These are phyloP conservation scores for Phasia obesa DNA, from an alignment of 2,888 invertebrate genomes.

Conservation along the genomic window DNA sequence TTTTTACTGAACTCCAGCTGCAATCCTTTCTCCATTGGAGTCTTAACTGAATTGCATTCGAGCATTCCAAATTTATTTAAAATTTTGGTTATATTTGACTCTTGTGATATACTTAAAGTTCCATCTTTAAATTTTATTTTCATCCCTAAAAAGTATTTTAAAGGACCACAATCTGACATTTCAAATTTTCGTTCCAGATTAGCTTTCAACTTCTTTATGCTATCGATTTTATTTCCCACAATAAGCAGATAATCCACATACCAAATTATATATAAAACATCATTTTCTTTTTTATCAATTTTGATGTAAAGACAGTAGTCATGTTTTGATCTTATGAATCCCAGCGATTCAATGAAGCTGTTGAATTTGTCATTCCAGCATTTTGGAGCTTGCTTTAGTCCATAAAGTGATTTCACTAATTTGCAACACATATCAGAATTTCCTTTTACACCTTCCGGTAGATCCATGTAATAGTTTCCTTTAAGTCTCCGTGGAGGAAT, in stretches of 20 bases:
- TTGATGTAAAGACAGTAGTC: conserved; percentile 45
- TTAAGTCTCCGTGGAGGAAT: conserved; percentile 42
- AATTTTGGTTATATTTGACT: not conserved
- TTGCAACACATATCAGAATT: conserved; percentile 1
- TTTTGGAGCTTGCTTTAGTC: not conserved
- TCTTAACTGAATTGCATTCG: not conserved
- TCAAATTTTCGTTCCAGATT: conserved; percentile 13
- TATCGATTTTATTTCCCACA: conserved; percentile 25
- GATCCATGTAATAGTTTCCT: conserved; percentile 16
- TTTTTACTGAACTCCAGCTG: not conserved
- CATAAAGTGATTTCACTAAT: conserved; percentile 20
- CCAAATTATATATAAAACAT: conserved; percentile 12
- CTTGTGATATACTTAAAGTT: conserved; percentile 4
- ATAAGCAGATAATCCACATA: conserved; percentile 34
- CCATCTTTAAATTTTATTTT: not conserved
- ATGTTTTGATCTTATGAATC: conserved; percentile 32
- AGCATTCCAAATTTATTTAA: conserved; percentile 18
- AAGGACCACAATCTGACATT: conserved; percentile 36
- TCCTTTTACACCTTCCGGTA: conserved; percentile 20
- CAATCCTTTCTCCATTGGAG: conserved; percentile 23
- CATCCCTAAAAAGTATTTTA: conserved; percentile 41
- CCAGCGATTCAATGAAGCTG: conserved; percentile 9
- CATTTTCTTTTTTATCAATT: not conserved
- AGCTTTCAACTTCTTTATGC: conserved; percentile 19
- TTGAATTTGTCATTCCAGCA: conserved; percentile 27